Evolutionary conservation across 2,113 vertebrate species (phyloP), one percentile per base, ranked within the genome.

Genomic region (Tachycineta bicolor): DNA sequence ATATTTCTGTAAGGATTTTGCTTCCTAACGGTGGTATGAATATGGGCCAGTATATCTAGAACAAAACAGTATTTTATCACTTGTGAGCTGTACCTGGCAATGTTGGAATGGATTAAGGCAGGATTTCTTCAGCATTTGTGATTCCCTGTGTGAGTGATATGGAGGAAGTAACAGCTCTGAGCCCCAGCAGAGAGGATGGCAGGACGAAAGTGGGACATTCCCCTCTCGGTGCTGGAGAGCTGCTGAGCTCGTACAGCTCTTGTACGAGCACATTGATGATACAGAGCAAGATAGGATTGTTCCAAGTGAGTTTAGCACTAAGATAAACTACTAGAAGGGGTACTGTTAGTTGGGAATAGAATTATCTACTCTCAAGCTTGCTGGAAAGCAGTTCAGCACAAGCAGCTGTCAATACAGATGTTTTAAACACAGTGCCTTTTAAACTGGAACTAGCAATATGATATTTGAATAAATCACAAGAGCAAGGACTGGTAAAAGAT

Each of bases 141-240:
- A 58, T 59, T 47, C 12, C 19, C 25, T 67, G 46, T 34, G 64
- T 9, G 16, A 19, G 31, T 77, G 46, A 6, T 6, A 18, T 70
- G 47, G 62, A 33, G 28, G 17, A 37, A 17, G 26, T 46, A 14
- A 21, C 59, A 74, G 11, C 37, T 16, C 11, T 29, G 41, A 56
- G 50, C 20, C 11, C 16, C 53, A 34, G 44, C 33, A 64, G 71
- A 34, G 43, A 28, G 43, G 21, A 9, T 28, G 16, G 39, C 37
- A 67, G 69, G 17, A 64, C 37, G 39, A 59, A 59, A 14, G 5
- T 2, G 21, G 49, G 60, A 21, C 0, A 0, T 79, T 90, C 26
- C 5, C 21, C 7, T 60, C 12, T 39, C 15, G 1, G 11, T 63
- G 43, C 31, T 63, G 37, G 41, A 29, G 31, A 67, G 22, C 52